Percentiles rank a stretch among this genome's conserved stretches.
phyloP scores from a whole-genome alignment of 2,888 invertebrate genomes.

The Formica aserva region DNA sequence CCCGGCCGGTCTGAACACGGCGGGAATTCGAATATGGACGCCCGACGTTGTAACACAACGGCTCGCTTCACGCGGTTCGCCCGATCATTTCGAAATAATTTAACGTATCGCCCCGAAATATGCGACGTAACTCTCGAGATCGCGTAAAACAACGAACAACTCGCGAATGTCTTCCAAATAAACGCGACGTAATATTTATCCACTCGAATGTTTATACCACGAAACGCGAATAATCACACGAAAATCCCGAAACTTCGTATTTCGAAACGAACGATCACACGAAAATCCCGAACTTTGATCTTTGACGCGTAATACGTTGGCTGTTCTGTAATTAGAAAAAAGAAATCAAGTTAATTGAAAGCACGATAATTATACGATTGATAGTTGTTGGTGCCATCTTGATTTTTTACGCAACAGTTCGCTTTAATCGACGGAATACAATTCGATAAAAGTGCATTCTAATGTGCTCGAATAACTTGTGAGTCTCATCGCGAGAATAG shows the following conservation, averaged over 20 bases:
- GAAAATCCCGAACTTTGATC: not conserved
- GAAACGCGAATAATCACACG: not conserved
- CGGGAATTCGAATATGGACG: constrained; percentile 37
- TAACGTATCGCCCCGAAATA: not conserved
- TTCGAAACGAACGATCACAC: not conserved
- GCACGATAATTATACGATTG: not conserved
- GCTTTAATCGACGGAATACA: not conserved
- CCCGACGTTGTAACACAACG: not conserved
- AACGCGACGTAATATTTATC: not conserved
- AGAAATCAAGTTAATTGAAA: too few species aligned
- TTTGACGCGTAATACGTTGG: not conserved
- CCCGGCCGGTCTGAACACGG: constrained; percentile 9
- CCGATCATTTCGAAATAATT: not conserved
- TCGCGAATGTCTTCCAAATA: not conserved
- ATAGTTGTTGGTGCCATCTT: not conserved
- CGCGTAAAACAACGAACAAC: not conserved
- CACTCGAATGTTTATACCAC: not conserved
- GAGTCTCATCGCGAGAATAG: not conserved
- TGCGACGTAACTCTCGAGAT: not conserved
- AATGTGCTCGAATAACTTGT: not conserved
- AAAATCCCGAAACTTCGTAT: not conserved
- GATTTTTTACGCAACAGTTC: not conserved
- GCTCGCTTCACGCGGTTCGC: not conserved
- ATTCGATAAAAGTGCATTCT: not conserved
- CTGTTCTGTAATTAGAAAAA: not conserved